Base-by-base conservation (phyloP, 2,113 vertebrate genomes). In the Anas platyrhynchos region DNA sequence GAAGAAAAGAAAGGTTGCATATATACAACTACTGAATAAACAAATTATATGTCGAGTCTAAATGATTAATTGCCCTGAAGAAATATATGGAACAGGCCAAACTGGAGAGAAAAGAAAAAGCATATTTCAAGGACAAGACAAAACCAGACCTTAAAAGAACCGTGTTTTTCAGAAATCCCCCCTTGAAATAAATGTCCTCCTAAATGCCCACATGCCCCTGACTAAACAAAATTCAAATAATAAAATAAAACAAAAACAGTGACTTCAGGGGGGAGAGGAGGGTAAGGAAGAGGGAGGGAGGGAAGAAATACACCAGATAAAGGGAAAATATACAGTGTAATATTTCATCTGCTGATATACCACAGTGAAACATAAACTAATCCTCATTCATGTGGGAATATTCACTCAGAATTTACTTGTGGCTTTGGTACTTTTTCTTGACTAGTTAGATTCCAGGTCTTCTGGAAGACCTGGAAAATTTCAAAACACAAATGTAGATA, bases 371-470 rank as follows among this genome's bases (percentile, higher is more conserved):
- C 83, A 59, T 78, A 84, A 88, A 72, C 74, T 86, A 55, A 83
- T 89, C 96, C 90, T 90, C 89, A 68, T 72, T 96, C 90, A 83
- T 72, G 65, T 91, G 95, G 94, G 94, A 91, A 86, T 63, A 56
- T 71, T 86, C 86, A 78, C 92, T 50, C 76, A 81, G 86, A 88
- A 91, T 80, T 86, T 88, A 90, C 83, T 46, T 52, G 91, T 18
- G 44, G 34, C 89, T 83, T 86, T 92, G 87, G 75, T 91, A 86
- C 91, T 94, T 72, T 29, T 95, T 86, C 48, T 85, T 68, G 85
- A 68, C 54, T 84, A 77, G 91, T 86, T 91, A 58, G 36, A 76
- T 94, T 75, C 32, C 21, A 34, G 44, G 92, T 93, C 82, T 86
- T 94, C 63, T 31, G 78, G 81, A 69, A 73, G 63, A 80, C 65